Evolutionary conservation across 92 coral and sea anemone genomes (phyloP), one percentile per base, ranked within the genome.

Genomic region (Pocillopora meandrina): DNA sequence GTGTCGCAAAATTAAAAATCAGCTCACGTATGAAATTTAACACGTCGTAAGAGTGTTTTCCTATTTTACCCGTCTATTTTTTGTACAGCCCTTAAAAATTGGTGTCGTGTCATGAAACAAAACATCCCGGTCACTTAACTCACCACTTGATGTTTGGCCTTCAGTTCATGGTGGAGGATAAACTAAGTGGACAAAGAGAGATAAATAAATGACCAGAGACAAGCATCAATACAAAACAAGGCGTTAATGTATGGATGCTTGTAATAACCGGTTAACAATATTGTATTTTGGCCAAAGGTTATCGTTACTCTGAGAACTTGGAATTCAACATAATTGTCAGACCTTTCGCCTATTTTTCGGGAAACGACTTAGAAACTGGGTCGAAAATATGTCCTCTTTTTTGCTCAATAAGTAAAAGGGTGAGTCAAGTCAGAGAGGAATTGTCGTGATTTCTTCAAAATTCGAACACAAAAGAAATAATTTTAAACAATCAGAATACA

Each of bases 171-270:
- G 86, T 73, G n/a, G 80, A 73, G 74, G 33, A 83, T 83, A 83
- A 82, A 83, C 86, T 83, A 83, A 83, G 86, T 83, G 86, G 79
- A 57, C 73, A 83, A 71, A 83, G 80, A 83, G 80, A 61, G 79
- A 72, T 73, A 83, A 83, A 83, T 83, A 83, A 83, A 59, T 33
- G 77, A 31, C 12, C 15, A 23, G 12, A 57, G 85, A 71, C 85
- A 81, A 59, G 5, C 42, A 12, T 56, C 86, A 83, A 75, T 83
- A 83, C 72, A 20, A 64, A 49, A 70, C 10, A 13, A 59, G 78
- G 49, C 47, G 35, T 35, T 83, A 83, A 83, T 83, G 23, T 83
- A 83, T 83, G 86, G 86, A 74, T 74, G 80, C 73, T 34, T 74
- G 1, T 23, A 82, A 83, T 52, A 63, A 56, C 72, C 65, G 62